Percentiles rank a stretch among this genome's conserved stretches.
These are phyloP conservation scores for Lepeophtheirus nordmannii DNA, from an alignment of 2,888 invertebrate genomes.

Conservation along the genomic window DNA sequence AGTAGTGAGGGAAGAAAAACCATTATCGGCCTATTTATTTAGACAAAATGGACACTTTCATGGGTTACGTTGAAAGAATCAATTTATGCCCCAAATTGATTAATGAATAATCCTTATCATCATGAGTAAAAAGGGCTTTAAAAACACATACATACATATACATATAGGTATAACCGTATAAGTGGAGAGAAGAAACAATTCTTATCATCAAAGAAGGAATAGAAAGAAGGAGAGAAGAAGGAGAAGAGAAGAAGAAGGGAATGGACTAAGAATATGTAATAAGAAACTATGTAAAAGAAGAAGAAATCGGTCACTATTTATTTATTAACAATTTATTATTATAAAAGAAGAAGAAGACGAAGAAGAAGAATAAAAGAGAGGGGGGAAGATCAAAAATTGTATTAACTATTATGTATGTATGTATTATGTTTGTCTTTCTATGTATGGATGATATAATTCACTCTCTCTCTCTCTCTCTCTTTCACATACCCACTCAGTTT, in stretches of 20 bases:
- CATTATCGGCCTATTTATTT: constrained; percentile 1
- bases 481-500: no score
- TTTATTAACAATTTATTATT: not conserved
- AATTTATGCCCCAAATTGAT: not conserved
- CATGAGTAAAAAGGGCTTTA: not conserved
- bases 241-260: not conserved
- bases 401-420: no score
- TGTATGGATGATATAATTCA: no score
- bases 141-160: not conserved
- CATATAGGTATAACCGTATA: not conserved
- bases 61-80: not conserved
- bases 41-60: constrained; percentile 4
- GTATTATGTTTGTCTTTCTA: no score
- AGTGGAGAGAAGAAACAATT: not conserved
- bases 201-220: not conserved
- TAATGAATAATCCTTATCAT: not conserved
- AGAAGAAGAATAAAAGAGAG: not conserved
- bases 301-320: not conserved
- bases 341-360: no score
- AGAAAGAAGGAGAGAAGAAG: not conserved
- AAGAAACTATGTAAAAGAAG: not conserved
- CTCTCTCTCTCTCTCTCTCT: no score
- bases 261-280: not conserved
- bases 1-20: not conserved
- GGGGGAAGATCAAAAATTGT: not conserved